phyloP scores from a whole-genome alignment of 2,113 vertebrate species.

The Entelurus aequoreus region DNA sequence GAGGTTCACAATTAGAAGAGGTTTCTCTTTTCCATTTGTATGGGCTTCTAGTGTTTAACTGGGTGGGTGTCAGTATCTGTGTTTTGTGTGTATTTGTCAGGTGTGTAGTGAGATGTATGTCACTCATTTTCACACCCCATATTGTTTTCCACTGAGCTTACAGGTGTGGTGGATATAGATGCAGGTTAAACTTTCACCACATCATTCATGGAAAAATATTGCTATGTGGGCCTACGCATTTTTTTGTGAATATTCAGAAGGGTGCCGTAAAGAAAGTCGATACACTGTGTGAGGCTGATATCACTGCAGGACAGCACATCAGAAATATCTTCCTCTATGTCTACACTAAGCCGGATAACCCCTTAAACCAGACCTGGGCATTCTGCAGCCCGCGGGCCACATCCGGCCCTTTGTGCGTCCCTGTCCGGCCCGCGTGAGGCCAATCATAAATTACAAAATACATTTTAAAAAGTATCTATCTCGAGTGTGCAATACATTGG shows the following conservation, averaged over 20 bases:
- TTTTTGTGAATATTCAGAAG: constrained; percentile 8
- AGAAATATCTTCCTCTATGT: constrained; percentile 13
- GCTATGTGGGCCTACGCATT: constrained; percentile 8
- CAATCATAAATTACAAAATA: no score
- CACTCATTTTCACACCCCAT: constrained; percentile 58
- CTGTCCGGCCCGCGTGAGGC: no score
- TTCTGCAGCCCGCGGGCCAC: no score
- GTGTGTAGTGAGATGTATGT: constrained; percentile 52
- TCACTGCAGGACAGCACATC: constrained; percentile 27
- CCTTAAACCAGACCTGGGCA: no score
- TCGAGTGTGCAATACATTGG: no score
- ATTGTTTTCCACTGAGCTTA: constrained; percentile 55
- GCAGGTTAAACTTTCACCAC: constrained; percentile 33
- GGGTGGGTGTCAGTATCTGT: constrained; percentile 24
- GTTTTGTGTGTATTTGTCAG: constrained; percentile 35
- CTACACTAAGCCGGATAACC: no score
- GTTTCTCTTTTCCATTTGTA: constrained; percentile 37
- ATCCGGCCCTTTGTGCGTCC: no score
- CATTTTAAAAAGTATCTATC: no score
- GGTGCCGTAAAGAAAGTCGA: constrained; percentile 3
- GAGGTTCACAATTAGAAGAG: constrained; percentile 37
- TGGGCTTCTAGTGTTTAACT: constrained; percentile 22
- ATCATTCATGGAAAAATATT: constrained; percentile 37
- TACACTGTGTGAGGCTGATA: constrained; percentile 8
- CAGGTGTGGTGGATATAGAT: constrained; percentile 47